Evolutionary conservation across 2,797 vertebrate species (phyloP).

Genomic region (Thamnophis elegans): DNA sequence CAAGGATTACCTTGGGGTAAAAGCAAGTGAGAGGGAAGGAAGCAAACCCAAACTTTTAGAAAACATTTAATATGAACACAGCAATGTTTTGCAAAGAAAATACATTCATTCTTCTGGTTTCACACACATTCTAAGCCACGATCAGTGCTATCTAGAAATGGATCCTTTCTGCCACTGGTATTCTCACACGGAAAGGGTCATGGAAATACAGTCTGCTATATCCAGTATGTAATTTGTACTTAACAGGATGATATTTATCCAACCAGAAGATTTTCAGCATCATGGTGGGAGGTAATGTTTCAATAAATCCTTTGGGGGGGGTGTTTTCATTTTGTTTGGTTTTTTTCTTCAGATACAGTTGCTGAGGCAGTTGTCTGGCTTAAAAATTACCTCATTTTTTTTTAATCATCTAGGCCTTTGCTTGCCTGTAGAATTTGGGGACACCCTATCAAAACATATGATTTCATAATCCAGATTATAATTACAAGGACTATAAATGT

Average conservation of each 20-base stretch:
- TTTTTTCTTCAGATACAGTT: slow-evolving; percentile 71
- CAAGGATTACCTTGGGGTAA: slow-evolving; percentile 40
- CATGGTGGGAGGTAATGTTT: slow-evolving; percentile 80
- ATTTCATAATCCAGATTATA: slow-evolving; percentile 35
- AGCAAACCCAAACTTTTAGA: background rate
- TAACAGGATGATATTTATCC: slow-evolving; percentile 76
- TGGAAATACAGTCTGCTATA: slow-evolving; percentile 75
- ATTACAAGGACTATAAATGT: slow-evolving; percentile 2
- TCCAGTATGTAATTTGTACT: slow-evolving; percentile 89
- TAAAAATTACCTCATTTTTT: slow-evolving; percentile 72
- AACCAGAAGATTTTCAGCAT: slow-evolving; percentile 71
- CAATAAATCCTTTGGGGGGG: slow-evolving; percentile 79
- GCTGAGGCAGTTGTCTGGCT: slow-evolving; percentile 69
- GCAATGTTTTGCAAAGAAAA: slow-evolving; percentile 50
- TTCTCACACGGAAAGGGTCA: slow-evolving; percentile 57
- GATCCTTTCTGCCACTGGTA: background rate
- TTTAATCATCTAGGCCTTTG: slow-evolving; percentile 36
- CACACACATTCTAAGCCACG: slow-evolving; percentile 1
- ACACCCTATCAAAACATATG: slow-evolving; percentile 35
- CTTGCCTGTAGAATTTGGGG: slow-evolving; percentile 40
- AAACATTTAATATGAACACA: slow-evolving; percentile 44
- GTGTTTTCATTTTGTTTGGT: background rate
- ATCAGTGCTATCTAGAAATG: background rate
- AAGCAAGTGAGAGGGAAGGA: background rate
- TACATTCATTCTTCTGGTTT: slow-evolving; percentile 54